Base-by-base conservation (phyloP, 2,888 invertebrate genomes). In the Trissonchulus latispiculum region DNA sequence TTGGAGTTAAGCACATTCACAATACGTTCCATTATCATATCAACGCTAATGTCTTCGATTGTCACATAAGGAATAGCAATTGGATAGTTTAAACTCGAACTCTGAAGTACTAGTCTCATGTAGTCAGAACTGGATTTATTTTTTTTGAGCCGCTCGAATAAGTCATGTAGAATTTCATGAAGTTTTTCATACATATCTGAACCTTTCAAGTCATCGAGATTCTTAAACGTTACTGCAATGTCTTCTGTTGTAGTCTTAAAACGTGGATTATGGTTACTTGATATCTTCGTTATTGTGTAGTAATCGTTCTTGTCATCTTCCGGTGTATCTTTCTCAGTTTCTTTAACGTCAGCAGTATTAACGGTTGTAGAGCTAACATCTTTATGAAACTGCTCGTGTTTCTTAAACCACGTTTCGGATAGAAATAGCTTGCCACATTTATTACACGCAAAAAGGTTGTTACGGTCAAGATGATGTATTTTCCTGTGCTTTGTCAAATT, bases 11-110 rank as follows among this genome's bases (percentile, higher is more conserved):
- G n/a, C n/a, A 36, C 36, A 15, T 33, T 23, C 36, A 36, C 69
- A 8, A 68, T 68, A 35, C 36, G 31, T 8, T 36, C 36, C 36
- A 68, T 35, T 68, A 68, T 36, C 36, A 68, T 68, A 28, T 68
- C 69, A 15, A 68, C 28, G 15, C n/a, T n/a, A 68, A 32, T 35
- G 3, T 23, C 31, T 2, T 33, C 35, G n/a, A 33, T 8, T 33
- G 31, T 33, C n/a, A 33, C 23, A 36, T 32, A 68, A 32, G 69
- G 69, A 32, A 68, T 68, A 33, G 35, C 36, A 68, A 68, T 68
- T 8, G 69, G 69, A 68, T 68, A 68, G n/a, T 68, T n/a, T 68
- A 68, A 68, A 68, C n/a, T 68, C n/a, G 2, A 2, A n/a, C 8
- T 32, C 36, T 68, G 69, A 15, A 68, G 33, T 15, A 68, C 69